Percentiles rank a stretch among this genome's conserved stretches.
These are phyloP conservation scores for Loxodonta africana DNA, from an alignment of 2,113 vertebrate species.

Conservation along the genomic window DNA sequence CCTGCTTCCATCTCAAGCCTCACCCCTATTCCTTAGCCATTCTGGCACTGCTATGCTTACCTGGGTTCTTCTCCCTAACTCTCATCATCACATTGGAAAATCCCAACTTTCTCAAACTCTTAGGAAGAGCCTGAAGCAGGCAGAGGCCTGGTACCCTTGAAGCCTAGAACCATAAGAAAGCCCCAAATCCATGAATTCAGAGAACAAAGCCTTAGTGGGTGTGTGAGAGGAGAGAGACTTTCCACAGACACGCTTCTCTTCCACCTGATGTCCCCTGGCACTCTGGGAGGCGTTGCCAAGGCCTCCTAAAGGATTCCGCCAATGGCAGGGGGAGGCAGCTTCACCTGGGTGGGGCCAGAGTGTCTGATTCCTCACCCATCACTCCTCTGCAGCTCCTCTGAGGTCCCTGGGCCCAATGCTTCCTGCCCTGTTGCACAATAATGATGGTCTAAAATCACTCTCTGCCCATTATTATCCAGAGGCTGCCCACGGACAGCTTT, in stretches of 20 bases:
- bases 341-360: not conserved
- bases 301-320: not conserved
- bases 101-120: not conserved
- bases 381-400: not conserved
- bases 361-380: not conserved
- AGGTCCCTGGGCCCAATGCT: not conserved
- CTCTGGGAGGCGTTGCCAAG: constrained; percentile 22
- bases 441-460: constrained; percentile 56
- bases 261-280: not conserved
- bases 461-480: constrained; percentile 47
- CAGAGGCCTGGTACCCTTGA: not conserved
- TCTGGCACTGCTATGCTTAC: not conserved
- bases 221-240: not conserved
- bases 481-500: constrained; percentile 53
- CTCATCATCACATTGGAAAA: not conserved
- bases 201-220: not conserved
- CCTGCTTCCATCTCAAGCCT: not conserved
- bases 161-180: not conserved
- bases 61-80: not conserved
- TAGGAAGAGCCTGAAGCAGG: not conserved
- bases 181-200: not conserved
- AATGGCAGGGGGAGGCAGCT: not conserved
- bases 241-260: not conserved
- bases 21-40: not conserved
- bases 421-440: not conserved